phyloP scores from a whole-genome alignment of 2,888 invertebrate genomes.

The Dryobota labecula region DNA sequence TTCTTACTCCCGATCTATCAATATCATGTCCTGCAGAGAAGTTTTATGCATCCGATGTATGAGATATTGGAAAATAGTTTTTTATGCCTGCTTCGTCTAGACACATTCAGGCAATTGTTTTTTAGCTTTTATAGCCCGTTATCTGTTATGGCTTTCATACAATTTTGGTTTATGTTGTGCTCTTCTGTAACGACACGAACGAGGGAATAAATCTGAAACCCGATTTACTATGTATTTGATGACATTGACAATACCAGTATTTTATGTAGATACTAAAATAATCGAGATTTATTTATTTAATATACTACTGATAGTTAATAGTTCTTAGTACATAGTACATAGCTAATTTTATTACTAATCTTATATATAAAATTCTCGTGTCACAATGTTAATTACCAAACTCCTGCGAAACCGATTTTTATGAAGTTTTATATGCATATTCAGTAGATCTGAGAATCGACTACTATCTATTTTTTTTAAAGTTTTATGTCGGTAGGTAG shows the following conservation, averaged over 20 bases:
- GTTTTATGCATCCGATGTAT: constrained; percentile 16
- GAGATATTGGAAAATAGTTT: constrained; percentile 36
- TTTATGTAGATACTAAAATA: neutral
- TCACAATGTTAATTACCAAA: too few relatives aligned
- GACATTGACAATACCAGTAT: neutral
- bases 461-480: too few relatives aligned
- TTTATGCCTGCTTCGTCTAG: constrained; percentile 43
- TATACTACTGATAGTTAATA: too few relatives aligned
- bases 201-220: neutral
- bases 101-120: constrained; percentile 36
- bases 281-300: too few relatives aligned
- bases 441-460: too few relatives aligned
- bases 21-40: neutral
- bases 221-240: neutral
- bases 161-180: constrained; percentile 24
- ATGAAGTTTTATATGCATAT: too few relatives aligned
- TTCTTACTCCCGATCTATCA: neutral
- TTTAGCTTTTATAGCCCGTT: constrained; percentile 20
- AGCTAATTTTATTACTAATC: too few relatives aligned
- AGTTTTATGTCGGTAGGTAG: too few relatives aligned
- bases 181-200: neutral
- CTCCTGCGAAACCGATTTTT: too few relatives aligned
- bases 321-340: too few relatives aligned
- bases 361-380: too few relatives aligned
- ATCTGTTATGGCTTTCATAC: constrained; percentile 2